Evolutionary conservation across 2,113 vertebrate genomes (phyloP).

Genomic region (Cygnus atratus): DNA sequence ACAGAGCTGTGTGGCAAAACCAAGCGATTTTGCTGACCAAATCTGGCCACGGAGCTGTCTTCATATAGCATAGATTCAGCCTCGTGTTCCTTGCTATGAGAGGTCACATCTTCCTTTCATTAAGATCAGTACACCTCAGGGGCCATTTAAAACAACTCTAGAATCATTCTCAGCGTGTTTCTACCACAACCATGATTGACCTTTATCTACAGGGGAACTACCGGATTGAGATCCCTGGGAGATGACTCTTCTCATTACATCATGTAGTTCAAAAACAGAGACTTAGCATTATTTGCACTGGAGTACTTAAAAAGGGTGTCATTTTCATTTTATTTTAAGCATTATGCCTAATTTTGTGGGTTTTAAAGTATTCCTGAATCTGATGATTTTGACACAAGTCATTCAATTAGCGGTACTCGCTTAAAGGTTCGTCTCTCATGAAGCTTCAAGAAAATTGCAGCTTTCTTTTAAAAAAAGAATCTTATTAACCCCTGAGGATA

Average conservation of each 20-base stretch:
- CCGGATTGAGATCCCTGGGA: neutral
- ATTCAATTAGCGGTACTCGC: neutral
- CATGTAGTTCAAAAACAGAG: neutral
- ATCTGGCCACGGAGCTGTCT: neutral
- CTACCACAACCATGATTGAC: neutral
- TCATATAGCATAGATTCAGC: neutral
- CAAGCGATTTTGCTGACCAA: neutral
- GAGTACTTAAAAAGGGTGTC: neutral
- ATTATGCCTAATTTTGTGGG: neutral
- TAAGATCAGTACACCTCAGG: neutral
- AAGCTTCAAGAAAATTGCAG: neutral
- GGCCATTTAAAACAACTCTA: neutral
- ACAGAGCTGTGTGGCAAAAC: neutral
- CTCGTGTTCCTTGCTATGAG: neutral
- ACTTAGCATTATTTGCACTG: neutral
- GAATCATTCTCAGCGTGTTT: neutral
- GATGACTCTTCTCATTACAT: neutral
- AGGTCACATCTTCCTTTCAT: neutral
- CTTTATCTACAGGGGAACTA: neutral
- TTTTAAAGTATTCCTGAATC: neutral
- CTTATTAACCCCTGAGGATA: neutral
- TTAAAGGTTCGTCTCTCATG: neutral
- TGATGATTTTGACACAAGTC: neutral
- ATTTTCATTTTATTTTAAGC: neutral
- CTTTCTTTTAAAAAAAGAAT: neutral